Base-by-base conservation (phyloP, 1,140 invertebrate species). In the Spodoptera litura region DNA sequence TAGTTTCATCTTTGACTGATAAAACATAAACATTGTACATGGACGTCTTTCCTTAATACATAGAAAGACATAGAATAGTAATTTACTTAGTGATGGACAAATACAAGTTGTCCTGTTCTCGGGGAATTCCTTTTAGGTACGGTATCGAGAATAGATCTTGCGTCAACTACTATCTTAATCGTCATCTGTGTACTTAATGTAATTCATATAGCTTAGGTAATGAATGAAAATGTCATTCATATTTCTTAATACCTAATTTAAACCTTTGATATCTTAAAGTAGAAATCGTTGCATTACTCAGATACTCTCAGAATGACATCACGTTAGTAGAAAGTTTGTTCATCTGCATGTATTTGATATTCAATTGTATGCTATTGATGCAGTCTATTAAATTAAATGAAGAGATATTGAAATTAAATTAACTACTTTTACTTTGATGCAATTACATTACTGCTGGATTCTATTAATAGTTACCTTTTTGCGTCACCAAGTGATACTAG, bases 1-100 rank as follows among this genome's bases (percentile, higher is more conserved):
- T 68, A 52, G 25, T n/a, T 44, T 31, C 58, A 59, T 20, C 38
- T 66, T 66, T 25, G 44, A 66, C 62, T 51, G 44, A 11, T 13
- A 66, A 51, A 66, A 62, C 61, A 31, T 53, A 15, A 15, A n/a
- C 44, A 27, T 31, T 25, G 44, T 51, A 66, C 59, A n/a, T 25
- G 52, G 3, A 51, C 4, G 11, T 52, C 44, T 68, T 68, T 51
- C 44, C 64, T 68, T 52, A 25, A 66, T 27, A 66, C 44, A 31
- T 20, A 38, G 13, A 64, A 49, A 49, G n/a, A 56, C 6, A 44
- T 4, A 44, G 38, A 8, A 44, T 44, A 44, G 6, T 4, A 2
- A 31, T 44, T 6, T 44, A 44, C 1, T 44, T 0, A 31, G 31
- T 31, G 31, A 31, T 31, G 31, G 3, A 31, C 9, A 44, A 56